Base-by-base conservation (phyloP, 2,113 vertebrate genomes). In the Rhinichthys klamathensis region DNA sequence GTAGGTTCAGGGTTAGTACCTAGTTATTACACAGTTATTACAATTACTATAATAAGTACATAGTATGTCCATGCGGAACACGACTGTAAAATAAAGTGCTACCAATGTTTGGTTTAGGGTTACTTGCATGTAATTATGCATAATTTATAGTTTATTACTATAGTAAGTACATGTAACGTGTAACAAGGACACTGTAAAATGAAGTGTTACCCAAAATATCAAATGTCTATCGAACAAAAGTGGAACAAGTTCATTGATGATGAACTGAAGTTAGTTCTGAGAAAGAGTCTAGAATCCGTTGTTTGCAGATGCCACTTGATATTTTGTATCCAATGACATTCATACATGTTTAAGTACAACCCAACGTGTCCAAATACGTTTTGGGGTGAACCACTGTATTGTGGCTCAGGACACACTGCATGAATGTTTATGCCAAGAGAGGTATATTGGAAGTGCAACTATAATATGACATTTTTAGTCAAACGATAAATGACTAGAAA, bases 361-460 rank as follows among this genome's bases (percentile, higher is more conserved):
- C 15, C 5, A 63, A 63, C 21, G 41, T 65, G 13, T 27, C 15
- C 38, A 27, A 79, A 27, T 80, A 80, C 8, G 3, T 25, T 80
- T 65, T 46, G 16, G 78, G 25, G 3, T 21, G 11, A 41, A 44
- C 35, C n/a, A 80, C 38, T 46, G 58, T 58, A 80, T n/a, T 46
- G 38, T 25, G 18, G 0, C 21, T 60, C 23, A 60, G n/a, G 23
- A 23, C 38, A n/a, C 69, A 72, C 23, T n/a, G 38, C 38, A 73
- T 21, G 56, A 25, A 63, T 80, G 56, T 63, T 61, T 44, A 79
- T 44, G 35, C 35, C 35, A 30, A 65, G 35, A 65, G 35, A 65
- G 38, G 78, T 80, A 79, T 79, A 79, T 79, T 18, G 10, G 18
- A 35, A 56, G 21, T 60, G 16, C 32, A 38, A 60, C 54, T 44